Evolutionary conservation across 2,888 invertebrate species (phyloP), one percentile per base, ranked within the genome.

Genomic region (Cabera pusaria): DNA sequence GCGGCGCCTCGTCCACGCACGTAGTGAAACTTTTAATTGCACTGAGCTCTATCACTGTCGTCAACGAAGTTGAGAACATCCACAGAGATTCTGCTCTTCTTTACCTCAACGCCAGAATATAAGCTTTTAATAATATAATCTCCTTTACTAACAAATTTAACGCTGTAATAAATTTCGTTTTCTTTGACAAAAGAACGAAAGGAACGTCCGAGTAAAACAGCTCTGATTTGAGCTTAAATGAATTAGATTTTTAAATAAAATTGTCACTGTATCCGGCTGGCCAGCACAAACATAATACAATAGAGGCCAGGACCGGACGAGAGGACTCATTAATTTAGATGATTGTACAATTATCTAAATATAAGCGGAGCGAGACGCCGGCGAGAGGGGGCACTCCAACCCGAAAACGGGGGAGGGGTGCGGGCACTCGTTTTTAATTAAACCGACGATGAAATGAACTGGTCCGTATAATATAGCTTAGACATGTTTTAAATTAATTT

Each of bases 321-420:
- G 80, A 81, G 79, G 72, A 82, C 87, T 88, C 88, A 87, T 88
- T 88, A 88, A 88, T 88, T 88, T 88, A 88, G 88, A 88, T 87
- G 88, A 88, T 88, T 88, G 88, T 88, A 88, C 88, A 88, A 88
- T 88, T 88, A 88, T 88, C 88, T 88, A 88, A 88, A 88, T 87
- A 87, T 88, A 88, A 88, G 84, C 86, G 82, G 72, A 81, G 82
- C 78, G 86, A 82, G 82, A 78, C 85, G 79, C 76, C 72, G 76
- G 72, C 67, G 52, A 67, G 78, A 82, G 84, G 80, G 79, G 80
- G 79, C 70, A 76, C 77, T 72, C 74, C 80, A 79, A 78, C 85
- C 84, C 86, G 79, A 83, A 86, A 83, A 74, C 76, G 77, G 72
- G 80, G 81, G 79, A 76, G 83, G 80, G 82, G 85, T 65, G 74